Evolutionary conservation across 1,140 invertebrate genomes (phyloP).

Genomic region (Pteromalus puparum): DNA sequence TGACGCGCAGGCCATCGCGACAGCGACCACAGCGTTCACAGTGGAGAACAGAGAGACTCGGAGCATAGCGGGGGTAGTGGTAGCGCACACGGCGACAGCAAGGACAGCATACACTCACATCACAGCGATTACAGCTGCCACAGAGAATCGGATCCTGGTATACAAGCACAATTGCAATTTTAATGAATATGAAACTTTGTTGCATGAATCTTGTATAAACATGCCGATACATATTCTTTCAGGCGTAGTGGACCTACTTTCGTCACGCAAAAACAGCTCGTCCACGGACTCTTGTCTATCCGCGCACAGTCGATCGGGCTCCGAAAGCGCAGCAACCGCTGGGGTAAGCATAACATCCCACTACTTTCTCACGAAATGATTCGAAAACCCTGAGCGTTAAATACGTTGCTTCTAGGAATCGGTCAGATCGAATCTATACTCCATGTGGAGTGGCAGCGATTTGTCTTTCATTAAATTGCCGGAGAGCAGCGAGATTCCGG

Average conservation of each 20-base stretch:
- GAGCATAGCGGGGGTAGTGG: slow-evolving; percentile 71
- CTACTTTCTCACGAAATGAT: background rate
- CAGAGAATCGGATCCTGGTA: slow-evolving; percentile 69
- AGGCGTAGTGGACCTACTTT: slow-evolving; percentile 68
- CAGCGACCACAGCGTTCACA: slow-evolving; percentile 69
- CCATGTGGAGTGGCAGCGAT: slow-evolving; percentile 77
- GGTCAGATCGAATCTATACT: slow-evolving; percentile 74
- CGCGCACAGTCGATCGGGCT: slow-evolving; percentile 78
- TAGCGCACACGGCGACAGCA: slow-evolving; percentile 70
- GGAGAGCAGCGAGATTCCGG: slow-evolving; percentile 71
- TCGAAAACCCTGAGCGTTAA: background rate
- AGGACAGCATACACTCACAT: slow-evolving; percentile 70
- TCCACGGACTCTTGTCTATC: slow-evolving; percentile 80
- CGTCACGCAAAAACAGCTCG: slow-evolving; percentile 80
- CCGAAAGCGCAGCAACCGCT: slow-evolving; percentile 73
- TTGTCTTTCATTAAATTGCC: slow-evolving; percentile 76
- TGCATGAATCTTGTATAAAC: too few species aligned
- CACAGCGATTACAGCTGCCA: slow-evolving; percentile 67
- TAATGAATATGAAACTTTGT: background rate
- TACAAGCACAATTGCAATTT: background rate
- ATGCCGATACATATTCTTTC: slow-evolving; percentile 60
- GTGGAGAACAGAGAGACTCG: slow-evolving; percentile 70
- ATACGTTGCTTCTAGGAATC: slow-evolving; percentile 65
- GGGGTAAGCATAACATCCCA: slow-evolving; percentile 67
- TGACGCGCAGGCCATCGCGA: slow-evolving; percentile 63